phyloP scores from a whole-genome alignment of 2,797 vertebrate genomes.

The Brotogeris chrysoptera region DNA sequence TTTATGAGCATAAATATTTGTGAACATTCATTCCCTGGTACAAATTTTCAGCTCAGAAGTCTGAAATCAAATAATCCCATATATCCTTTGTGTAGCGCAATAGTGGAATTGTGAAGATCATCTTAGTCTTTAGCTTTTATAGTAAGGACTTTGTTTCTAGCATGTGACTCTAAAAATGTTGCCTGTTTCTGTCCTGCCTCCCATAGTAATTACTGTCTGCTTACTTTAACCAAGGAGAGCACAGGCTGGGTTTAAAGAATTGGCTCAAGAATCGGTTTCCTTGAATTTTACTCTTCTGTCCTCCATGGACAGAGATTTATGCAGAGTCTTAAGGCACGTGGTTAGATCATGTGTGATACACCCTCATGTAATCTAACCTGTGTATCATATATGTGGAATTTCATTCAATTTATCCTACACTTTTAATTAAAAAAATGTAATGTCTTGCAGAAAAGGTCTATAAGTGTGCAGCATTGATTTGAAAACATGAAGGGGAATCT shows the following conservation, averaged over 20 bases:
- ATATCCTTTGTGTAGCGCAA: background rate
- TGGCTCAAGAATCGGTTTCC: background rate
- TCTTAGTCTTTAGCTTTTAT: background rate
- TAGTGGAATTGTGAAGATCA: background rate
- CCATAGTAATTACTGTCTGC: background rate
- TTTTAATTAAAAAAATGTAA: background rate
- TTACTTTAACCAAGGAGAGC: background rate
- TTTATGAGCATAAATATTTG: background rate
- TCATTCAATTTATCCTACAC: background rate
- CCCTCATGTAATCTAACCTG: background rate
- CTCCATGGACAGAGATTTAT: background rate
- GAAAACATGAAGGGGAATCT: background rate
- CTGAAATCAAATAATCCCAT: background rate
- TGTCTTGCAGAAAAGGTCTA: background rate
- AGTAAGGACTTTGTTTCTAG: background rate
- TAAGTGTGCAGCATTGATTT: background rate
- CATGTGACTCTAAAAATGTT: background rate
- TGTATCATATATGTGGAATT: background rate
- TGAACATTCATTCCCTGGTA: rapidly evolving
- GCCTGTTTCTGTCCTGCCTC: background rate
- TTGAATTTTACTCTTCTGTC: background rate
- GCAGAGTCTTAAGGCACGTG: background rate
- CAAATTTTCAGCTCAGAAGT: background rate
- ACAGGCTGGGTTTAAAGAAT: background rate
- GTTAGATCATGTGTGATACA: background rate